A percentile compares a stretch with the other conserved stretches of the same genome.
phyloP scores from a whole-genome alignment of 2,113 vertebrate genomes.

The Pollimyrus isidori region DNA sequence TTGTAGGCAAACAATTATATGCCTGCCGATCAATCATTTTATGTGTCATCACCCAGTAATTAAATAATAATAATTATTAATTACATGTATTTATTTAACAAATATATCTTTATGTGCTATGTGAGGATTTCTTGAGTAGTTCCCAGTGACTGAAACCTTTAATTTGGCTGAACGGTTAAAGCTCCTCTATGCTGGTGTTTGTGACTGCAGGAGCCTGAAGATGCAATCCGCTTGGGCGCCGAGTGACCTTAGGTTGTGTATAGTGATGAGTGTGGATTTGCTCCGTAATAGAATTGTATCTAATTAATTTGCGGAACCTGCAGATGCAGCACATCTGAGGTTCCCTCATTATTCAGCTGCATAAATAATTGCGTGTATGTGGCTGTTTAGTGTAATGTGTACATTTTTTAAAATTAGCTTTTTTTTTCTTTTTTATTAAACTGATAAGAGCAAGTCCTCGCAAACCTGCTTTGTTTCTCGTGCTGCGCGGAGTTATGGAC shows the following conservation, averaged over 20 bases:
- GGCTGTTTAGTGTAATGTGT: conserved; percentile 43
- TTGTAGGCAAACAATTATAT: background rate
- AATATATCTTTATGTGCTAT: background rate
- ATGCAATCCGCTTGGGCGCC: conserved; percentile 51
- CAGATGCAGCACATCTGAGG: conserved; percentile 56
- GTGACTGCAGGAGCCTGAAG: conserved; percentile 43
- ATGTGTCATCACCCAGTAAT: background rate
- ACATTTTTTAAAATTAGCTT: conserved; percentile 28
- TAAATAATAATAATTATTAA: background rate
- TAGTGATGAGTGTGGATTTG: conserved; percentile 68
- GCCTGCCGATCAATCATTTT: background rate
- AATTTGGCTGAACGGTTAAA: background rate
- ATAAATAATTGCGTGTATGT: conserved; percentile 43
- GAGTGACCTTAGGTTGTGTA: conserved; percentile 58
- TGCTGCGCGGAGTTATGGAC: background rate
- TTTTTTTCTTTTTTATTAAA: conserved; percentile 35
- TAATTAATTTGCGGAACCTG: conserved; percentile 70
- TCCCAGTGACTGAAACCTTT: background rate
- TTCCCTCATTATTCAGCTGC: conserved; percentile 51
- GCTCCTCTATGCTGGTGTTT: background rate
- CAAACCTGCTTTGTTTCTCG: background rate
- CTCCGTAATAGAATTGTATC: conserved; percentile 71
- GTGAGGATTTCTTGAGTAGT: background rate
- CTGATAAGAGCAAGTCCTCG: background rate
- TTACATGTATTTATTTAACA: background rate